phyloP scores from a whole-genome alignment of 2,797 vertebrate genomes.

The Loriculus beryllinus region DNA sequence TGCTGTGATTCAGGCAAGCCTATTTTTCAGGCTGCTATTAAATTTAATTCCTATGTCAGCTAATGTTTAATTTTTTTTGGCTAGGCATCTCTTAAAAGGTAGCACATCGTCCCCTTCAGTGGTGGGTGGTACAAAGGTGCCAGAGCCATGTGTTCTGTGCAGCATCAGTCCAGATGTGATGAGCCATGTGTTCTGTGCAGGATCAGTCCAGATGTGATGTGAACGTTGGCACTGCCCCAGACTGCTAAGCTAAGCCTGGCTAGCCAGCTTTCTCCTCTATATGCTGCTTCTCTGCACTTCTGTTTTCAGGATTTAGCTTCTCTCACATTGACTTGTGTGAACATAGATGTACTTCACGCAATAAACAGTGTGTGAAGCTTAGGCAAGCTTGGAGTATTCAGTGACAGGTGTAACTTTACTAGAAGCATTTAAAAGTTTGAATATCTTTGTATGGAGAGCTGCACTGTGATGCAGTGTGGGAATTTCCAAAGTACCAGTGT shows the following conservation, averaged over 20 bases:
- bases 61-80: constrained; percentile 31
- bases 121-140: not conserved
- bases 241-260: not conserved
- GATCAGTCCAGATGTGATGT: constrained; percentile 16
- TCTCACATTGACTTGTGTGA: not conserved
- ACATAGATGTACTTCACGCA: not conserved
- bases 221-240: constrained; percentile 3
- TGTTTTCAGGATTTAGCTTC: not conserved
- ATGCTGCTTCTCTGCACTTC: not conserved
- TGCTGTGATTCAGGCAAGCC: constrained; percentile 12
- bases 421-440: not conserved
- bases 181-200: not conserved
- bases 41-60: constrained; percentile 27
- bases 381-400: not conserved
- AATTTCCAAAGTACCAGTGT: not conserved
- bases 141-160: not conserved
- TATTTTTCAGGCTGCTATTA: constrained; percentile 10
- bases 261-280: not conserved
- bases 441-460: not conserved
- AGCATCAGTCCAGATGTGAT: constrained; percentile 17
- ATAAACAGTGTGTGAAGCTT: not conserved
- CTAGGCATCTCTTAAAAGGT: not conserved
- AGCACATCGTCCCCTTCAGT: not conserved
- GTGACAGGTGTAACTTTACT: not conserved
- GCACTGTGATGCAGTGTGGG: not conserved